These are phyloP conservation scores for Capitulum mitella DNA, from an alignment of 2,888 invertebrate species.

Conservation along the genomic window DNA sequence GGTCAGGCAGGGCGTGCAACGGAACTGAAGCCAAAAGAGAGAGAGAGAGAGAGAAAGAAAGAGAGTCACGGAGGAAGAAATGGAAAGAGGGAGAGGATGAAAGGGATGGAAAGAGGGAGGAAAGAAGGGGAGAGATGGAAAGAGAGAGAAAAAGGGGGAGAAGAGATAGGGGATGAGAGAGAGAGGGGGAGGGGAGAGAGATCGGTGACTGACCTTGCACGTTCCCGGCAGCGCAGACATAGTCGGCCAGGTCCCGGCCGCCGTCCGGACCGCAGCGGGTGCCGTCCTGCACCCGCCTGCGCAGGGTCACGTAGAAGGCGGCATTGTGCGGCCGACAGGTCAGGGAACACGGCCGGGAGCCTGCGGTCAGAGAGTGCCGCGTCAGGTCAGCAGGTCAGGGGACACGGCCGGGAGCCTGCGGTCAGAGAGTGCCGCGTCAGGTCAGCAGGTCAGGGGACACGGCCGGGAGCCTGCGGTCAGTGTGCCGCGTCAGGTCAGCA, in stretches of 20 bases:
- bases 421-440: not conserved
- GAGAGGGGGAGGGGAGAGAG: conserved; percentile 3
- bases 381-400: not conserved
- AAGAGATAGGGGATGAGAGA: conserved; percentile 19
- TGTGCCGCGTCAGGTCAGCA: not conserved
- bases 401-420: too few species aligned
- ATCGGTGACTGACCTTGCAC: not conserved
- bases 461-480: not conserved
- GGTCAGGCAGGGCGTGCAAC: not conserved
- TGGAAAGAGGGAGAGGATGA: conserved; percentile 20
- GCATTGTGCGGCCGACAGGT: not conserved
- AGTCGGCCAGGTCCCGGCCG: not conserved
- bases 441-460: not conserved
- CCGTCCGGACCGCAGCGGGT: not conserved
- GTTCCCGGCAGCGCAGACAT: not conserved
- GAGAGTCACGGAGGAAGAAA: not conserved
- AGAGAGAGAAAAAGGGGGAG: not conserved
- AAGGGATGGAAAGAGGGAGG: too few species aligned
- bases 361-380: not conserved
- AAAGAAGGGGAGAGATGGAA: conserved; percentile 25
- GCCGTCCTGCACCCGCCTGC: not conserved
- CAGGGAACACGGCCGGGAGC: not conserved
- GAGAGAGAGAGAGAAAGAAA: not conserved
- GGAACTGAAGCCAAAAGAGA: not conserved
- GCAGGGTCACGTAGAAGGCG: not conserved